phyloP scores from a whole-genome alignment of 2,797 vertebrate species.

The Danio aesculapii region DNA sequence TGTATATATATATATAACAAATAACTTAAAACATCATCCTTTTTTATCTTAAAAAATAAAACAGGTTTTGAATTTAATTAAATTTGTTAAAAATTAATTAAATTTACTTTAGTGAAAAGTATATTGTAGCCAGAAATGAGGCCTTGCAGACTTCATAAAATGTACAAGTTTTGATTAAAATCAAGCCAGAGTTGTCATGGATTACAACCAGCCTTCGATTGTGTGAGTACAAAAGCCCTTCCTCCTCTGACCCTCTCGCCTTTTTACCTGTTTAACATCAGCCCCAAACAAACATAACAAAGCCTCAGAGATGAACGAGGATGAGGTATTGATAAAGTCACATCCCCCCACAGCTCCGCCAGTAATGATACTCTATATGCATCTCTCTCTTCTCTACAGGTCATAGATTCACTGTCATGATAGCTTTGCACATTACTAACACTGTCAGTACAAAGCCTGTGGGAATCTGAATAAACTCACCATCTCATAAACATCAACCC shows the following conservation, averaged over 20 bases:
- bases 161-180: background rate
- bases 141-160: background rate
- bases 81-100: too few relatives aligned
- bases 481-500: constrained; percentile 8
- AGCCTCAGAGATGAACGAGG: constrained; percentile 2
- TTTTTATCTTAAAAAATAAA: too few relatives aligned
- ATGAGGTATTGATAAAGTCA: constrained; percentile 23
- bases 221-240: constrained; percentile 20
- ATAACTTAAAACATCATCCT: too few relatives aligned
- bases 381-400: constrained; percentile 14
- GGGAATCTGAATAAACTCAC: background rate
- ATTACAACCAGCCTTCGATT: constrained; percentile 32
- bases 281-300: constrained; percentile 25
- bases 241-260: background rate
- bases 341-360: constrained; percentile 13
- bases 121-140: background rate
- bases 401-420: constrained; percentile 3
- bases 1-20: too few relatives aligned
- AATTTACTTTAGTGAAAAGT: too few relatives aligned
- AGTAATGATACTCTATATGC: constrained; percentile 9
- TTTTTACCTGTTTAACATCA: constrained; percentile 3
- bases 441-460: constrained; percentile 13
- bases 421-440: constrained; percentile 5
- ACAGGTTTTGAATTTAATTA: background rate
- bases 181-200: background rate